Evolutionary conservation across 2,888 invertebrate species (phyloP).

Genomic region (Diogma glabrata): DNA sequence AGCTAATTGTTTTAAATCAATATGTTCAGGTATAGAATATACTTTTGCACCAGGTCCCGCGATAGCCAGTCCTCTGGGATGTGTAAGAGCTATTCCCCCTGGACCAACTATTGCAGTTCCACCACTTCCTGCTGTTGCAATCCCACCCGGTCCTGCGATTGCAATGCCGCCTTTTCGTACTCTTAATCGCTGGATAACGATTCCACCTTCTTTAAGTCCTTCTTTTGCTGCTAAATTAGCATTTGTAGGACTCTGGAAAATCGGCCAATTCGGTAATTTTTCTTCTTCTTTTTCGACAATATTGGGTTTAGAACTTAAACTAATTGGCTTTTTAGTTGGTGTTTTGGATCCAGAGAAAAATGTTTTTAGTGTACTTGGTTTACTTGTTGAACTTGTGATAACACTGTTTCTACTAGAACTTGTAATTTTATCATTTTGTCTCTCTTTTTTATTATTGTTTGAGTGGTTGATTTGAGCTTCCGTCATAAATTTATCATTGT

Average conservation of each 20-base stretch:
- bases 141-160: slow-evolving; percentile 71
- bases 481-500: slow-evolving; percentile 2
- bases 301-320: too few species aligned
- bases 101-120: slow-evolving; percentile 73
- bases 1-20: slow-evolving; percentile 42
- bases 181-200: slow-evolving; percentile 55
- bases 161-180: slow-evolving; percentile 67
- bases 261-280: neutral
- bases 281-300: neutral
- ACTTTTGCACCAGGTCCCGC: slow-evolving; percentile 64
- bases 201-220: slow-evolving; percentile 40
- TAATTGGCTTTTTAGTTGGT: slow-evolving; percentile 2
- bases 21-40: slow-evolving; percentile 49
- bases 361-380: neutral
- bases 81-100: slow-evolving; percentile 62
- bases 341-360: neutral
- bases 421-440: neutral
- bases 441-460: too few species aligned
- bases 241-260: slow-evolving; percentile 3
- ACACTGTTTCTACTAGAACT: neutral
- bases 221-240: slow-evolving; percentile 21
- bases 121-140: slow-evolving; percentile 66
- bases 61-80: slow-evolving; percentile 61
- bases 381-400: neutral
- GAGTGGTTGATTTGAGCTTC: too few species aligned